Evolutionary conservation across 2,113 vertebrate species (phyloP), one percentile per base, ranked within the genome.

Genomic region (Plestiodon gilberti): DNA sequence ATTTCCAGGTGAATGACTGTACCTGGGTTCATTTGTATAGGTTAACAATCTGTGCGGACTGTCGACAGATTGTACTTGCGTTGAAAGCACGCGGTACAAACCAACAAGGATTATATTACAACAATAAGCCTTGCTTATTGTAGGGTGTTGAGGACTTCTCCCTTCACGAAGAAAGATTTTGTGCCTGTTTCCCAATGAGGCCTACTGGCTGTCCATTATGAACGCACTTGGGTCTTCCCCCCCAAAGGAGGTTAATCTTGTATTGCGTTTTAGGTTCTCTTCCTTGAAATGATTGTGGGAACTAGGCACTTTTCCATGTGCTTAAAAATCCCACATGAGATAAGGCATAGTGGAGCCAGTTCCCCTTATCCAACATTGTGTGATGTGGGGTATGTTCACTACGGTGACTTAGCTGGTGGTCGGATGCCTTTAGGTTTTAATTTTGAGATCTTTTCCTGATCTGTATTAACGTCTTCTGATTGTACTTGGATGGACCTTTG

Each of bases 381-480:
- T 78, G 57, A 30, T 82, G 15, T 74, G 76, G 38, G 33, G 40
- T 33, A 9, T 38, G 28, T 14, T 55, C 22, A 22, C 11, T 40
- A 2, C n/a, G 57, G 57, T 62, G 38, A 7, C 38, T 71, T 55
- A 33, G 13, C 52, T 71, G 35, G 4, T 33, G 10, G n/a, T 25
- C 30, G 61, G 22, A 3, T 33, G 9, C 15, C 23, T 48, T 87
- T 65, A 28, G n/a, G 17, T 25, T 52, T 13, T 6, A 5, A 1
- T n/a, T 71, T 59, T 2, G 69, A 52, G 33, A 1, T 15, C 2
- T 88, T 81, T 38, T 23, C 35, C 33, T 38, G 55, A 82, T 30
- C 67, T n/a, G 25, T 59, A 59, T 5, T 40, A 35, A 87, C 40
- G 40, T 82, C 87, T 84, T 81, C 82, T 86, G 86, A 85, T 75